Evolutionary conservation across 2,113 vertebrate species (phyloP).

Genomic region (Euleptes europaea): DNA sequence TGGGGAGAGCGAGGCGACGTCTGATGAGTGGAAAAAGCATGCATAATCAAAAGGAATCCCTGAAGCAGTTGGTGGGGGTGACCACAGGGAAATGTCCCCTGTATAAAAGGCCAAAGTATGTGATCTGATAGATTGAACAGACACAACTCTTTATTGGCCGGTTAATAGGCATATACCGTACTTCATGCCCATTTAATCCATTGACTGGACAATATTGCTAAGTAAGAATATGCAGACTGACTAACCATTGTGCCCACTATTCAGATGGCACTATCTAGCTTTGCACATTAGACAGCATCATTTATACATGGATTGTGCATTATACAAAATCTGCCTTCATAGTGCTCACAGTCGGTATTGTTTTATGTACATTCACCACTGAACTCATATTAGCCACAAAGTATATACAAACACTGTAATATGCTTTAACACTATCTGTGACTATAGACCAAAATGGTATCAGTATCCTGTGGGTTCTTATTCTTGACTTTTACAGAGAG

Average conservation of each 20-base stretch:
- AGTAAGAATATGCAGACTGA: not conserved
- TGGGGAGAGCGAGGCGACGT: too few species aligned
- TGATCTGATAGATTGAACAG: not conserved
- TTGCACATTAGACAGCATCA: not conserved
- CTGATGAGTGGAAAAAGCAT: too few species aligned
- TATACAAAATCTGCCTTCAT: not conserved
- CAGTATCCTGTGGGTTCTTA: conserved; percentile 25
- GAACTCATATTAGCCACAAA: conserved; percentile 37
- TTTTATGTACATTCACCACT: not conserved
- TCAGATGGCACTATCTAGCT: not conserved
- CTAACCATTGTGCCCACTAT: not conserved
- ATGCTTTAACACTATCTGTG: conserved; percentile 34
- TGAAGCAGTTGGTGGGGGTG: too few species aligned
- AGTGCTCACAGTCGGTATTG: not conserved
- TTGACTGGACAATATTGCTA: not conserved
- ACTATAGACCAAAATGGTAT: conserved; percentile 36
- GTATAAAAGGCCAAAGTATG: too few species aligned
- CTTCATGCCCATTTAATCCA: not conserved
- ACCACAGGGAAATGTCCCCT: too few species aligned
- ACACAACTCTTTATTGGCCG: not conserved
- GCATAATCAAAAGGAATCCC: too few species aligned
- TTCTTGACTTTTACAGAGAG: conserved; percentile 63
- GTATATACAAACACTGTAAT: conserved; percentile 30
- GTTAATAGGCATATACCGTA: too few species aligned
- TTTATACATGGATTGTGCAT: not conserved